Percentiles rank a stretch among this genome's conserved stretches.
Conservation (phyloP, 2,113 vertebrate genomes). For the Pelvicachromis taeniatus region DNA sequence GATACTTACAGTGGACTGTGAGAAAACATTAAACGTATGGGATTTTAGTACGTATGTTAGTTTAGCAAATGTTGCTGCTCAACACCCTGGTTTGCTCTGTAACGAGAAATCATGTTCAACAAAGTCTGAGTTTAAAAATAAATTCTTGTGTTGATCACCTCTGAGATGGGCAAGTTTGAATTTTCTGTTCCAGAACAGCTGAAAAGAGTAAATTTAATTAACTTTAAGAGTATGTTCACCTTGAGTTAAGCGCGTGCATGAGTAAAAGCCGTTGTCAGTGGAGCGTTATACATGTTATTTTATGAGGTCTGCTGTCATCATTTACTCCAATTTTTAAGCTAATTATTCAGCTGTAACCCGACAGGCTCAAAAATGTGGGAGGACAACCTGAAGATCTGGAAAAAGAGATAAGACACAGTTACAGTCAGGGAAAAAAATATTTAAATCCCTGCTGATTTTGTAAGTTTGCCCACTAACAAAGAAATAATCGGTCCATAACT, state of each 20-base stretch:
- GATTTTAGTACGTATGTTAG: neutral
- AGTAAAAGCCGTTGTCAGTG: neutral
- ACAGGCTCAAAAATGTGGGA: neutral
- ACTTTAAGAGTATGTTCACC: neutral
- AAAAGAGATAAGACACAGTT: neutral
- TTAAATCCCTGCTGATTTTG: no score
- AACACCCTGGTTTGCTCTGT: neutral
- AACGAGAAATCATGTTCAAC: neutral
- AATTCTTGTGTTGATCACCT: no score
- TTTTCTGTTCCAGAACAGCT: neutral
- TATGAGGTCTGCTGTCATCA: neutral
- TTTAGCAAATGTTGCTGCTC: neutral
- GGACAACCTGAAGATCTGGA: neutral
- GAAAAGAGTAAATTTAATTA: neutral
- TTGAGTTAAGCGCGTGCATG: neutral
- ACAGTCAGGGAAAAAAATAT: no score
- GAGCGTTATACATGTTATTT: neutral
- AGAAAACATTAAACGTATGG: neutral
- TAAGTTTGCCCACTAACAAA: no score
- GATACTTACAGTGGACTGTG: neutral
- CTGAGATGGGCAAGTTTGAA: neutral
- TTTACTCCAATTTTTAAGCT: neutral
- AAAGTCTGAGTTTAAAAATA: neutral
- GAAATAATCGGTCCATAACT: no score
- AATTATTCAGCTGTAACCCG: neutral